Percentiles rank a stretch among this genome's conserved stretches.
phyloP scores from a whole-genome alignment of 2,113 vertebrate species.

The Syngnathoides biaculeatus region DNA sequence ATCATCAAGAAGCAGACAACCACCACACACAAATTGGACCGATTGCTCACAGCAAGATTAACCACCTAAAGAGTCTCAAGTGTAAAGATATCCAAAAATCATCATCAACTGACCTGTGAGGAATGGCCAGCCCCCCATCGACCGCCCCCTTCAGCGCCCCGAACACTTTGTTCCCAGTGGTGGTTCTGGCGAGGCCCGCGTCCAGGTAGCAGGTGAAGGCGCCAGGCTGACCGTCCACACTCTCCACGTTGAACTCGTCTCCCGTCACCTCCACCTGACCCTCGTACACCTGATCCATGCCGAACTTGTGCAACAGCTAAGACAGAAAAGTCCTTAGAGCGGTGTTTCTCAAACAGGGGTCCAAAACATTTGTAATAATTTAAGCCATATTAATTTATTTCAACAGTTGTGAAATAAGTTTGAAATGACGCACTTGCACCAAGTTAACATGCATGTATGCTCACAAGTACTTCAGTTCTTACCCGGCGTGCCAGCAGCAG shows the following conservation, averaged over 20 bases:
- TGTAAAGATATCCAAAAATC: background rate
- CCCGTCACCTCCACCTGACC: constrained; percentile 97
- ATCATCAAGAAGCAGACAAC: constrained; percentile 37
- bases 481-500: constrained; percentile 95
- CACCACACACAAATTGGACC: background rate
- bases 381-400: background rate
- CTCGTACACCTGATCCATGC: constrained; percentile 95
- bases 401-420: background rate
- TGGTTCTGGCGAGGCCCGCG: constrained; percentile 94
- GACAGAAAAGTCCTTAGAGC: background rate
- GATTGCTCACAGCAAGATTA: background rate
- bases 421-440: too few relatives aligned
- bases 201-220: constrained; percentile 97
- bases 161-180: constrained; percentile 98
- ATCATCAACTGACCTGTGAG: constrained; percentile 82
- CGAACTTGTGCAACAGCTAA: constrained; percentile 93
- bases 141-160: constrained; percentile 97
- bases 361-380: background rate
- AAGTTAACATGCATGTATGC: too few relatives aligned
- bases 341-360: too few relatives aligned
- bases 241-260: constrained; percentile 96
- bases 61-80: background rate
- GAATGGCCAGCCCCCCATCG: constrained; percentile 93
- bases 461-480: constrained; percentile 25
- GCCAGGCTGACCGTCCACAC: constrained; percentile 87